These are phyloP conservation scores for Drosophila kambysellisi DNA, from an alignment of 2,888 invertebrate species.

Conservation along the genomic window DNA sequence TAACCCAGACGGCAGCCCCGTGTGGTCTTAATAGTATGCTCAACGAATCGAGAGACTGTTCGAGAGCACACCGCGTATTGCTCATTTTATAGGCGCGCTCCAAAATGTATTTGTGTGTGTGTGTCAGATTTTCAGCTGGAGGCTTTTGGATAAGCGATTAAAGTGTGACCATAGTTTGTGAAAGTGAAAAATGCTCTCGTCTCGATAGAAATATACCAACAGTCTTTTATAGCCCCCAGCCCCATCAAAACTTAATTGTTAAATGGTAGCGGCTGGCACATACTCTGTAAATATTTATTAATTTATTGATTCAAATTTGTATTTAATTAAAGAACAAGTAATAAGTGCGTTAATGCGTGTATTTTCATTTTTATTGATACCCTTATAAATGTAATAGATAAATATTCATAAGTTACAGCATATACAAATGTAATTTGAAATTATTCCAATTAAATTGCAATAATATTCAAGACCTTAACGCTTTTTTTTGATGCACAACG, in stretches of 20 bases:
- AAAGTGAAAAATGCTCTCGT: neutral
- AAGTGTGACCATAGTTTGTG: slow-evolving; percentile 31
- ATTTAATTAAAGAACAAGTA: neutral
- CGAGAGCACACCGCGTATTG: slow-evolving; percentile 44
- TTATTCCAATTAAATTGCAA: slow-evolving; percentile 83
- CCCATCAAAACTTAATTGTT: neutral
- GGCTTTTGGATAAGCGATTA: slow-evolving; percentile 14
- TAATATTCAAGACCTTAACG: slow-evolving; percentile 66
- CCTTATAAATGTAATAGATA: slow-evolving; percentile 57
- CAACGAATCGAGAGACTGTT: slow-evolving; percentile 55
- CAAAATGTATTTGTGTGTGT: slow-evolving; percentile 33
- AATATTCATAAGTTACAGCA: slow-evolving; percentile 68
- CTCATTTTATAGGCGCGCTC: slow-evolving; percentile 64
- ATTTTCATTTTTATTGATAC: slow-evolving; percentile 50
- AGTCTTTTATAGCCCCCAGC: neutral
- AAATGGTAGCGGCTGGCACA: neutral
- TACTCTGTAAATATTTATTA: slow-evolving; percentile 6
- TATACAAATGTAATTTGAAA: slow-evolving; percentile 70
- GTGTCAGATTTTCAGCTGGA: slow-evolving; percentile 46
- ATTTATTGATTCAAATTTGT: neutral
- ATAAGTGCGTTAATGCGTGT: slow-evolving; percentile 5
- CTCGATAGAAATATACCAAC: slow-evolving; percentile 8
- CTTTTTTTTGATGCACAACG: slow-evolving; percentile 23
- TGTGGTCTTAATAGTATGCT: slow-evolving; percentile 38
- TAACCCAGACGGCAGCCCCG: slow-evolving; percentile 38